Base-by-base conservation (phyloP, 1,140 invertebrate genomes). In the Telenomus remus region DNA sequence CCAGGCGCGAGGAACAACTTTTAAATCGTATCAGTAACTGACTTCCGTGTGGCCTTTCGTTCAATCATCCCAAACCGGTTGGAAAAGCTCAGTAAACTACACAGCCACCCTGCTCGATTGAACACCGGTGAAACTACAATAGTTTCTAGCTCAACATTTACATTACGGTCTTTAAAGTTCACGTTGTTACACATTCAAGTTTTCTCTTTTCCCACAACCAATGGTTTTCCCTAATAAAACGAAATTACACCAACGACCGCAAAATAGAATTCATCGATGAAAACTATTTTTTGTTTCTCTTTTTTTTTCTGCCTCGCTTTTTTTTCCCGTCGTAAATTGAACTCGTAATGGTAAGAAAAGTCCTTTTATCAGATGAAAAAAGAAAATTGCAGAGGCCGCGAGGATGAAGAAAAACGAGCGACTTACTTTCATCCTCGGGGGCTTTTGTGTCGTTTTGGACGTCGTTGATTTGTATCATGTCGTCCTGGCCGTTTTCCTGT, bases 1-100 rank as follows among this genome's bases (percentile, higher is more conserved):
- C 19, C 19, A 43, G 19, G 9, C 48, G 15, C 55, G 49, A 49
- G 42, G 51, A 48, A 65, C 19, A n/a, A 65, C 51, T 51, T 65
- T 7, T 16, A 19, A 42, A 65, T 37, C 48, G 34, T 47, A 65
- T 61, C 44, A 56, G 61, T 70, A 61, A 70, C 33, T 56, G 57
- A 55, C 51, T 61, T 70, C 51, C 66, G 57, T 61, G 55, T 48
- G 49, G 35, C 57, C 57, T 63, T 70, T 49, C 51, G 57, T 37
- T 55, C 46, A 56, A 27, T 70, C 50, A 70, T 11, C 57, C 42
- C 13, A 70, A 63, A 63, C 66, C 66, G 66, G 66, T 63, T 70
- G 57, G 19, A 13, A 35, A 43, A 63, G 50, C 14, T 61, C 50
- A 50, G 35, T 55, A 56, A 70, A 70, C 47, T 60, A 27, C 35